These are phyloP conservation scores for Promerops cafer DNA, from an alignment of 2,113 vertebrate species.

Conservation along the genomic window DNA sequence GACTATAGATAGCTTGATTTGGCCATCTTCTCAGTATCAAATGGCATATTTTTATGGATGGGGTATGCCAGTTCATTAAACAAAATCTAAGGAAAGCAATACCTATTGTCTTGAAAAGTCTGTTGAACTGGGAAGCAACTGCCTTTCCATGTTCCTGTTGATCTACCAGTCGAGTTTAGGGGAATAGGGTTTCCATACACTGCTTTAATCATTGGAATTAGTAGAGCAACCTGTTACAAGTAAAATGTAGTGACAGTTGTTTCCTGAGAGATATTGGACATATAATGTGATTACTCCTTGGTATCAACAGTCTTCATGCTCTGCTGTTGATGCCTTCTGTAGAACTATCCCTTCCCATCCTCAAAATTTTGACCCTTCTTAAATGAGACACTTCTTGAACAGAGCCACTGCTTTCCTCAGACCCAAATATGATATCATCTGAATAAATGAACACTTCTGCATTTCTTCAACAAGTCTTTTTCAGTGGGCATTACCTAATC, in stretches of 20 bases:
- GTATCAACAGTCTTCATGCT: neutral
- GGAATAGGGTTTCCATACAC: neutral
- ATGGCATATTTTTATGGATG: neutral
- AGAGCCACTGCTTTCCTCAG: neutral
- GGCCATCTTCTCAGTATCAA: neutral
- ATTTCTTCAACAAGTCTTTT: neutral
- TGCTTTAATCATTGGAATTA: neutral
- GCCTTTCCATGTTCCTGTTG: neutral
- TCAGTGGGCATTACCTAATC: neutral
- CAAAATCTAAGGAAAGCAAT: neutral
- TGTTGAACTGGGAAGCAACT: neutral
- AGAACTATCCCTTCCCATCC: neutral
- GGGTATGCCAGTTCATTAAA: neutral
- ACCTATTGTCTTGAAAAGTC: neutral
- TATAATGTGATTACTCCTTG: neutral
- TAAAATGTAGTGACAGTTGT: neutral
- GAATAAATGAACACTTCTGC: neutral
- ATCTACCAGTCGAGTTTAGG: neutral
- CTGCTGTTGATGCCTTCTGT: neutral
- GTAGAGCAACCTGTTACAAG: neutral
- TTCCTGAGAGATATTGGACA: neutral
- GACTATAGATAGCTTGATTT: neutral
- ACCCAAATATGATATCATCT: neutral
- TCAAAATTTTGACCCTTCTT: neutral
- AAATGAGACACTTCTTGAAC: neutral